Evolutionary conservation across 2,888 invertebrate genomes (phyloP).

Genomic region (Augochlorella aurata): DNA sequence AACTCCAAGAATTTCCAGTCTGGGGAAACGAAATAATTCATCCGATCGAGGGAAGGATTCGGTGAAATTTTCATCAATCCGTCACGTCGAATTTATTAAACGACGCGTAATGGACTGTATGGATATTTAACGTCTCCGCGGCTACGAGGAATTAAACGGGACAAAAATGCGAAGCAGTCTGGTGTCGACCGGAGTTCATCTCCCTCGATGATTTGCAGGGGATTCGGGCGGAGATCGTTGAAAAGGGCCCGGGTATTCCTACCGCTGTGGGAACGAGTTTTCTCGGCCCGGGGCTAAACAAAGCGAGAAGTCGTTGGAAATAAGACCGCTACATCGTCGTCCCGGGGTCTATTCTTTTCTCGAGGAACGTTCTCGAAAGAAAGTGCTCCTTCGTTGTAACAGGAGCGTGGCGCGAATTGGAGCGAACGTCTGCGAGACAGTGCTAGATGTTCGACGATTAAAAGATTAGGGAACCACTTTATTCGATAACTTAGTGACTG

Average conservation of each 20-base stretch:
- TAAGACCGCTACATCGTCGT: conserved; percentile 20
- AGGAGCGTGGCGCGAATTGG: conserved; percentile 34
- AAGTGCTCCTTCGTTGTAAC: conserved; percentile 22
- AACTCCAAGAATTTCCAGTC: no score
- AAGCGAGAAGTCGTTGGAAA: conserved; percentile 23
- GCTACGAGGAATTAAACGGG: background rate
- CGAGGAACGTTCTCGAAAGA: conserved; percentile 16
- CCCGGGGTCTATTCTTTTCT: conserved; percentile 32
- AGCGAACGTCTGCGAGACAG: conserved; percentile 3
- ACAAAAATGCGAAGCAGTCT: background rate
- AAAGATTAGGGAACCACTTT: background rate
- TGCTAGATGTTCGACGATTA: background rate
- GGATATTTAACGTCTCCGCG: no score
- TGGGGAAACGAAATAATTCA: no score
- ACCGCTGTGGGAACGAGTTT: background rate
- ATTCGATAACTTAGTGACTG: no score
- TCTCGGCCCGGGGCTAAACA: background rate
- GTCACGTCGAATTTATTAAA: background rate
- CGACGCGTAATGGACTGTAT: background rate
- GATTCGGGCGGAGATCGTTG: background rate
- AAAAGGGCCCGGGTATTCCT: background rate
- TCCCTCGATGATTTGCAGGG: background rate
- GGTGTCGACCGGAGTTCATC: background rate
- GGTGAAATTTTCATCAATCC: background rate
- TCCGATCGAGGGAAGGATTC: background rate